Conservation (phyloP, 2,888 invertebrate species). For the Cabera pusaria region DNA sequence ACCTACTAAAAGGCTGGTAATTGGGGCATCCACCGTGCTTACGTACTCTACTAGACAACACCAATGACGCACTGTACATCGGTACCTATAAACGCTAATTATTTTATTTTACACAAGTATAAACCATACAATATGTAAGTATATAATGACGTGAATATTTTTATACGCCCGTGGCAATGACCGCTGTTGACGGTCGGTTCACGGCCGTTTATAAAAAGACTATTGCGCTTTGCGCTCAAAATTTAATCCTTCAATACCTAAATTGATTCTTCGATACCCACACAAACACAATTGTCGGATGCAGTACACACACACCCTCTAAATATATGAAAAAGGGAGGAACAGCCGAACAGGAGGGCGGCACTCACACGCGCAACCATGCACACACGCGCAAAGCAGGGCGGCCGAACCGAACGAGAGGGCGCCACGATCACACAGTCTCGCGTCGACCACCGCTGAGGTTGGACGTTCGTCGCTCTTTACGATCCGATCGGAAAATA, state of each 20-base stretch:
- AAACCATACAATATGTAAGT: slow-evolving; percentile 21
- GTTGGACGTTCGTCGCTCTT: slow-evolving; percentile 62
- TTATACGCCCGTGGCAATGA: slow-evolving; percentile 78
- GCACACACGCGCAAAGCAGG: slow-evolving; percentile 54
- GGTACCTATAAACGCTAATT: too few relatives aligned
- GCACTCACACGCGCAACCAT: slow-evolving; percentile 53
- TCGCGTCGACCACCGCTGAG: slow-evolving; percentile 73
- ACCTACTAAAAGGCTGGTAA: too few relatives aligned
- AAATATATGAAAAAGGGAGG: slow-evolving; percentile 56
- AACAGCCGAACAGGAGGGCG: slow-evolving; percentile 40
- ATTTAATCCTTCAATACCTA: slow-evolving; percentile 44
- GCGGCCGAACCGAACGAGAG: slow-evolving; percentile 48
- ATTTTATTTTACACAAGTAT: slow-evolving; percentile 25
- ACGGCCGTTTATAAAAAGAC: slow-evolving; percentile 72
- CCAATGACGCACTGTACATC: too few relatives aligned
- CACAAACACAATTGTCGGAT: slow-evolving; percentile 38
- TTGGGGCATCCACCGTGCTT: too few relatives aligned
- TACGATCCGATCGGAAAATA: slow-evolving; percentile 72
- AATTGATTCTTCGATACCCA: slow-evolving; percentile 35
- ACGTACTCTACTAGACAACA: too few relatives aligned
- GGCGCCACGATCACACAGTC: slow-evolving; percentile 80
- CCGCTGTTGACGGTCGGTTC: slow-evolving; percentile 70
- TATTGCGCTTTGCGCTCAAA: slow-evolving; percentile 52
- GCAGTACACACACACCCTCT: slow-evolving; percentile 37
- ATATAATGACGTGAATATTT: slow-evolving; percentile 71